A percentile compares a stretch with the other conserved stretches of the same genome.
phyloP scores from a whole-genome alignment of 1,140 invertebrate genomes.

The Littorina saxatilis region DNA sequence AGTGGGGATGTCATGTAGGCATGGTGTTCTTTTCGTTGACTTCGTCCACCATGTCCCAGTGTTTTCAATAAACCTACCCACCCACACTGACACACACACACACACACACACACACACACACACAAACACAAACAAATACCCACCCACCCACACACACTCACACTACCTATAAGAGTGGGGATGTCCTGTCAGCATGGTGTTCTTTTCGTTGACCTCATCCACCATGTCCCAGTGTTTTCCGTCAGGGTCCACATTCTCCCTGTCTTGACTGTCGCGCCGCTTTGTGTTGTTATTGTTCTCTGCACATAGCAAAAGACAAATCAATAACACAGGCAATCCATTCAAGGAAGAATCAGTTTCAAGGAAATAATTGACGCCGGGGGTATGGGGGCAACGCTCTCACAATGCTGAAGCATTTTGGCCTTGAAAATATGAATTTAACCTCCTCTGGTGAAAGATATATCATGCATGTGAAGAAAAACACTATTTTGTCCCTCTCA shows the following conservation, averaged over 20 bases:
- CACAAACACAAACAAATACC: slow-evolving; percentile 14
- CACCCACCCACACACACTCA: slow-evolving; percentile 9
- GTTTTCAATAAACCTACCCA: background rate
- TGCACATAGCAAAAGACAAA: background rate
- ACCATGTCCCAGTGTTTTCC: slow-evolving; percentile 9
- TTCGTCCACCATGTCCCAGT: slow-evolving; percentile 21
- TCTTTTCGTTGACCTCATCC: background rate
- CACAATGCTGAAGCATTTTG: too few relatives aligned
- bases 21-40: background rate
- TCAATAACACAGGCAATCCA: too few relatives aligned
- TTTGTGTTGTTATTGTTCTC: slow-evolving; percentile 24
- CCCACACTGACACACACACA: slow-evolving; percentile 32
- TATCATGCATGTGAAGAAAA: too few relatives aligned
- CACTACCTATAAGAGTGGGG: slow-evolving; percentile 32
- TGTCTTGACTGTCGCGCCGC: slow-evolving; percentile 9
- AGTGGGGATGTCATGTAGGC: slow-evolving; percentile 10
- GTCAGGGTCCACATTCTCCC: background rate
- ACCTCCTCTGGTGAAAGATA: too few relatives aligned
- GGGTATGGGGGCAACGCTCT: too few relatives aligned
- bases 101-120: background rate
- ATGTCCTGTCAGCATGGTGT: background rate
- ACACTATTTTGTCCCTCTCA: too few relatives aligned
- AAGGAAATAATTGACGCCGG: too few relatives aligned
- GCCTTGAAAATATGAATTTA: too few relatives aligned
- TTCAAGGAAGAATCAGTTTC: too few relatives aligned